These are phyloP conservation scores for Elephantulus edwardii DNA, from an alignment of 2,113 vertebrate genomes.

Conservation along the genomic window DNA sequence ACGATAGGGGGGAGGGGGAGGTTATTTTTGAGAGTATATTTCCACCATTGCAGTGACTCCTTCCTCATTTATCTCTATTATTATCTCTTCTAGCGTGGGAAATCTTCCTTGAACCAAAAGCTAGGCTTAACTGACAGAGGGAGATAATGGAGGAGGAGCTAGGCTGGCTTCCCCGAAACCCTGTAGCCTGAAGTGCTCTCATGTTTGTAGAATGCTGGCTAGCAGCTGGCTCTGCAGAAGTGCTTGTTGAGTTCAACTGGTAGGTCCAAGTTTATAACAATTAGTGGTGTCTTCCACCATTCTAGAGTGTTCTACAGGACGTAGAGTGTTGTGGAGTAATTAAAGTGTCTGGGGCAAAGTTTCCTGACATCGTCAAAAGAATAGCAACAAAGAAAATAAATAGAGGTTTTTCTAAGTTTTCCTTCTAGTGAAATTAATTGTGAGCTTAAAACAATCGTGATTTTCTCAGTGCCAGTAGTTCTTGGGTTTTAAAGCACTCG, in stretches of 20 bases:
- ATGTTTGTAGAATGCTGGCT: background rate
- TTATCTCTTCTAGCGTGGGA: background rate
- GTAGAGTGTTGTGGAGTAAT: background rate
- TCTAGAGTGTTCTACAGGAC: background rate
- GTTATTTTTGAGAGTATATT: no score
- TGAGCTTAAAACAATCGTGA: background rate
- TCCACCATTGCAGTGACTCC: background rate
- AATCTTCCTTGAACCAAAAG: background rate
- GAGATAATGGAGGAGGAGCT: background rate
- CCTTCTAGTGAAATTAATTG: background rate
- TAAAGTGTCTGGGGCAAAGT: background rate
- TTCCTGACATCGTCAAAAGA: constrained; percentile 7
- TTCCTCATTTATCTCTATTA: background rate
- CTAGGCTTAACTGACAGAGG: background rate
- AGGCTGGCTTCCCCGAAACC: background rate
- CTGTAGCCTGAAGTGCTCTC: background rate
- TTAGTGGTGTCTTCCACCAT: background rate
- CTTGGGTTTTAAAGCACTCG: background rate
- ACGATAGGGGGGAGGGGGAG: no score
- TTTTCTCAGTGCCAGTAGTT: background rate
- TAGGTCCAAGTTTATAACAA: background rate
- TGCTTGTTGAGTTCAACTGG: background rate
- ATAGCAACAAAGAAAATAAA: background rate
- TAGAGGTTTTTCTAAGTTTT: background rate
- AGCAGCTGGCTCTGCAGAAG: no score